Conservation (phyloP, 2,113 vertebrate species). For the Campylorhamphus procurvoides region DNA sequence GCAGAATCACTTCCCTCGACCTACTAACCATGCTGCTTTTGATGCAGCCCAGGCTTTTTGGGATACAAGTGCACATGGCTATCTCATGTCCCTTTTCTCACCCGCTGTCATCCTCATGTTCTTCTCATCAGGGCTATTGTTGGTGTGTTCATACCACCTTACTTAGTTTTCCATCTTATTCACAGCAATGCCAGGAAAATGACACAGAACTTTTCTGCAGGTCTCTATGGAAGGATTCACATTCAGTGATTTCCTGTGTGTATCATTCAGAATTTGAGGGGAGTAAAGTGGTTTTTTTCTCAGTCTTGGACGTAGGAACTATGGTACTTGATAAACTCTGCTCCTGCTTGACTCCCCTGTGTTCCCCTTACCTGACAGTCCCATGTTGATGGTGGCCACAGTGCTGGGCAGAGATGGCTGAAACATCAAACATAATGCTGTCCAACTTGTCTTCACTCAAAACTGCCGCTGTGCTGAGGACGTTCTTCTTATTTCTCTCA, state of each 20-base stretch:
- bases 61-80: background rate
- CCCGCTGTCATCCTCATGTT: background rate
- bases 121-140: background rate
- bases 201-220: background rate
- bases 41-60: background rate
- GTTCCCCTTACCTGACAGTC: background rate
- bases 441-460: background rate
- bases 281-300: background rate
- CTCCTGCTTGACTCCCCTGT: background rate
- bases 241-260: background rate
- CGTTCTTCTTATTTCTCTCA: background rate
- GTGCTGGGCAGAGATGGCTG: background rate
- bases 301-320: background rate
- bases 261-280: background rate
- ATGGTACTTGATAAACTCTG: background rate
- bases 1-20: background rate
- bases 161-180: background rate
- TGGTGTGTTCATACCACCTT: fast-evolving
- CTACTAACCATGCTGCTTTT: background rate
- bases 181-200: background rate
- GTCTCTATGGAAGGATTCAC: background rate
- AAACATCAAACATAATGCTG: background rate
- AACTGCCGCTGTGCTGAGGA: background rate
- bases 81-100: background rate
- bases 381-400: fast-evolving